Evolutionary conservation across 2,888 invertebrate genomes (phyloP).

Genomic region (Glaucopsyche alexis): DNA sequence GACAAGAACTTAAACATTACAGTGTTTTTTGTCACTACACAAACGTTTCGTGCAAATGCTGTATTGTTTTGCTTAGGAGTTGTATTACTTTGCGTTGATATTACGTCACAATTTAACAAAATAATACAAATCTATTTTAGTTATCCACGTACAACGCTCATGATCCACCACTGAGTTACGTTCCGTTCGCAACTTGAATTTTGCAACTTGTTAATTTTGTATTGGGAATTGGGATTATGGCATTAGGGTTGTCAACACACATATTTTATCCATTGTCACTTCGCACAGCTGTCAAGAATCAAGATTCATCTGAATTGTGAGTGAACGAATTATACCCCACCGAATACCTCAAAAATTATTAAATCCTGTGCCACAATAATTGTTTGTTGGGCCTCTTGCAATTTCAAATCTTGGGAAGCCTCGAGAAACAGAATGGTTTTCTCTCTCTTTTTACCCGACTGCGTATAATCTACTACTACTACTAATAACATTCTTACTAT

Average conservation of each 20-base stretch:
- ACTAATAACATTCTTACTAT: too few species aligned
- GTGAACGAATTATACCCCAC: too few species aligned
- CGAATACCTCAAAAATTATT: too few species aligned
- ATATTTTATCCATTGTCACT: not conserved
- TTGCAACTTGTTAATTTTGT: conserved; percentile 27
- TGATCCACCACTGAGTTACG: conserved; percentile 63
- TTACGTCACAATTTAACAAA: conserved; percentile 72
- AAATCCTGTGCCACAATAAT: too few species aligned
- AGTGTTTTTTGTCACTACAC: conserved; percentile 65
- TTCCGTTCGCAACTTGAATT: conserved; percentile 37
- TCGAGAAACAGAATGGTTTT: too few species aligned
- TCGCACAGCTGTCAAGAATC: not conserved
- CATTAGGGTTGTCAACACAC: conserved; percentile 12
- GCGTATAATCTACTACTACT: too few species aligned
- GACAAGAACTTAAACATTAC: conserved; percentile 83
- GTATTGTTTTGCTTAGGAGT: conserved; percentile 54
- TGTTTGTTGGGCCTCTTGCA: too few species aligned
- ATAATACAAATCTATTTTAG: conserved; percentile 74
- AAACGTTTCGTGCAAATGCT: conserved; percentile 53
- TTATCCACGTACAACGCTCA: conserved; percentile 68
- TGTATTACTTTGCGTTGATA: conserved; percentile 63
- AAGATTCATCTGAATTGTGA: not conserved
- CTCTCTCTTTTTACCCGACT: too few species aligned
- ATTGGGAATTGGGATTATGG: not conserved
- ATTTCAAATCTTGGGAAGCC: too few species aligned